Evolutionary conservation across 1,140 invertebrate genomes (phyloP).

Genomic region (Stegodyphus dumicola): DNA sequence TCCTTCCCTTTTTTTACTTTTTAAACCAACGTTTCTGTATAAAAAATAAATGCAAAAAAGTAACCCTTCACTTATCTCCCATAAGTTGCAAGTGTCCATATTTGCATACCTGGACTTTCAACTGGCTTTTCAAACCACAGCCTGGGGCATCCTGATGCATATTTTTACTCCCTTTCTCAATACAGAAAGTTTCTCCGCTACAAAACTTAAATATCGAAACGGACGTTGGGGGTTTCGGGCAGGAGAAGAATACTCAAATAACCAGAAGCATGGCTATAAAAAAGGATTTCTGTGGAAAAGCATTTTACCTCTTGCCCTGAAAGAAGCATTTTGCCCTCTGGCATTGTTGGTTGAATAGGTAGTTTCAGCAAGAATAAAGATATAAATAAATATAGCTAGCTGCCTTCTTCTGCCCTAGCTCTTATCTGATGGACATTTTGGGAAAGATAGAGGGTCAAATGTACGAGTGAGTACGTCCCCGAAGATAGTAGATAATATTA

Average conservation of each 20-base stretch:
- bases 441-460: no score
- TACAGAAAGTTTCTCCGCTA: constrained; percentile 16
- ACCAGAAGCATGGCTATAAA: constrained; percentile 21
- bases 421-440: no score
- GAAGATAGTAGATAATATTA: no score
- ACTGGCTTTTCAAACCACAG: constrained; percentile 36
- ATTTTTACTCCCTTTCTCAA: constrained; percentile 6
- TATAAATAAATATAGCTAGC: constrained; percentile 2
- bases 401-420: no score
- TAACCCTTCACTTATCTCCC: constrained; percentile 28
- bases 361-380: not conserved
- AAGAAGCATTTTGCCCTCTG: not conserved
- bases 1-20: not conserved
- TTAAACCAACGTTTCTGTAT: not conserved
- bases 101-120: constrained; percentile 48
- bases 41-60: not conserved
- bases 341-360: constrained; percentile 1
- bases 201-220: constrained; percentile 41
- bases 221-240: constrained; percentile 1
- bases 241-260: constrained; percentile 8
- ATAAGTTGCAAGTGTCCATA: constrained; percentile 53
- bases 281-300: constrained; percentile 27
- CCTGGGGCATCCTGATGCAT: constrained; percentile 31
- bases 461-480: no score
- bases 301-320: constrained; percentile 42